These are phyloP conservation scores for Hippocampus zosterae DNA, from an alignment of 2,113 vertebrate genomes.

Conservation along the genomic window DNA sequence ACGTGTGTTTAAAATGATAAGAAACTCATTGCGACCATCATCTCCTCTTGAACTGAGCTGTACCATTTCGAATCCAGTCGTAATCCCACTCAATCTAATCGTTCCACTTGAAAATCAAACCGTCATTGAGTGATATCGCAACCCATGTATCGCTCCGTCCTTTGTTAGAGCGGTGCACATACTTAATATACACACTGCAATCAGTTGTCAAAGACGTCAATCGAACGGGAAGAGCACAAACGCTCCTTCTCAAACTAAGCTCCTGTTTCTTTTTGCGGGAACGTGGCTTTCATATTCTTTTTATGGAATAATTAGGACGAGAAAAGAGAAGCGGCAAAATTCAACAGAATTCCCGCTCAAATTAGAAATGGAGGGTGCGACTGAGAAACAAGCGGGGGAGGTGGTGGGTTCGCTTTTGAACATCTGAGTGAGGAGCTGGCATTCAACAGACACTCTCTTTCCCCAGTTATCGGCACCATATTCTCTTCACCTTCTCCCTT, in stretches of 20 bases:
- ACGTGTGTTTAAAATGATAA: no score
- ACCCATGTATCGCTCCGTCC: no score
- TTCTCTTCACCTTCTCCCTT: slow-evolving; percentile 30
- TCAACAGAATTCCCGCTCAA: slow-evolving; percentile 2
- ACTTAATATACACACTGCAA: no score
- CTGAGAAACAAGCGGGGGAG: slow-evolving; percentile 11
- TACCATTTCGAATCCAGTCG: no score
- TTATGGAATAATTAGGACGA: background rate
- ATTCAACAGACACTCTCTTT: slow-evolving; percentile 27
- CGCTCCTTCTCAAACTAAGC: background rate
- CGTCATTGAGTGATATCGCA: no score
- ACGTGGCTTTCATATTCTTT: background rate
- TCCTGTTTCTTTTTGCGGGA: background rate
- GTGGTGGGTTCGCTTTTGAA: slow-evolving; percentile 44
- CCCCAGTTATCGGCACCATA: slow-evolving; percentile 21
- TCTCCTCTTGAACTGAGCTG: no score
- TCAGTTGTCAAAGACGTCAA: background rate
- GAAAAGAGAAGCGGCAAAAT: background rate
- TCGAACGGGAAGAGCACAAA: background rate
- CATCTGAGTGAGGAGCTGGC: slow-evolving; percentile 36
- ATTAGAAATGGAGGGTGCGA: slow-evolving; percentile 8
- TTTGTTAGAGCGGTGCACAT: no score
- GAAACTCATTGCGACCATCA: no score
- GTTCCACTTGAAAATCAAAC: no score
- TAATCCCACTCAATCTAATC: no score